phyloP scores from a whole-genome alignment of 2,888 invertebrate species.

The Pseudococcus longispinus region DNA sequence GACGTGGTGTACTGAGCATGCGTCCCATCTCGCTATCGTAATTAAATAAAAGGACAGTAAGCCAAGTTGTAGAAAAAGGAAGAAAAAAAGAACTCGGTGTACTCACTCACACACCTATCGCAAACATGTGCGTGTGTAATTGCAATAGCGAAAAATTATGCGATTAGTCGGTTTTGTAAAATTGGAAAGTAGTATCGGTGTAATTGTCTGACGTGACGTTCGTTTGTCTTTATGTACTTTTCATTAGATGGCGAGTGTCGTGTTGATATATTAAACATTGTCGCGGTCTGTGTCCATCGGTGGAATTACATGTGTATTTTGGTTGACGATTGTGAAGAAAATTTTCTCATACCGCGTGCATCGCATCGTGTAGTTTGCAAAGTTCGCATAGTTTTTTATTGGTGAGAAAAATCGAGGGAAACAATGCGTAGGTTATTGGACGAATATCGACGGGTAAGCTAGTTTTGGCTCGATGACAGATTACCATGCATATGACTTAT shows the following conservation, averaged over 20 bases:
- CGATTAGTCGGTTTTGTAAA: neutral
- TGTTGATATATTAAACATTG: neutral
- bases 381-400: neutral
- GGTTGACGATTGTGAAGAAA: neutral
- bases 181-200: constrained; percentile 12
- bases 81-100: neutral
- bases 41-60: neutral
- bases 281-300: neutral
- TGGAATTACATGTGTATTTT: no score
- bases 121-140: neutral
- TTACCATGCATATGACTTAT: neutral
- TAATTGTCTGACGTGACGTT: neutral
- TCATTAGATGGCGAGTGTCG: neutral
- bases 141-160: constrained; percentile 6
- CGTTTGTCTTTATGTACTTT: neutral
- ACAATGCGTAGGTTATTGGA: constrained; percentile 30
- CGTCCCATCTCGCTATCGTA: neutral
- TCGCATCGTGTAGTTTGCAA: neutral
- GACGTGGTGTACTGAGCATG: neutral
- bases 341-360: no score
- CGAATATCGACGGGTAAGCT: neutral
- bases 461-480: constrained; percentile 20
- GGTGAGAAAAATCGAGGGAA: neutral
- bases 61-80: constrained; percentile 8
- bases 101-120: neutral